A percentile compares a stretch with the other conserved stretches of the same genome.
Evolutionary conservation across 2,797 vertebrate species (phyloP).

Genomic region (Hirundo rustica): DNA sequence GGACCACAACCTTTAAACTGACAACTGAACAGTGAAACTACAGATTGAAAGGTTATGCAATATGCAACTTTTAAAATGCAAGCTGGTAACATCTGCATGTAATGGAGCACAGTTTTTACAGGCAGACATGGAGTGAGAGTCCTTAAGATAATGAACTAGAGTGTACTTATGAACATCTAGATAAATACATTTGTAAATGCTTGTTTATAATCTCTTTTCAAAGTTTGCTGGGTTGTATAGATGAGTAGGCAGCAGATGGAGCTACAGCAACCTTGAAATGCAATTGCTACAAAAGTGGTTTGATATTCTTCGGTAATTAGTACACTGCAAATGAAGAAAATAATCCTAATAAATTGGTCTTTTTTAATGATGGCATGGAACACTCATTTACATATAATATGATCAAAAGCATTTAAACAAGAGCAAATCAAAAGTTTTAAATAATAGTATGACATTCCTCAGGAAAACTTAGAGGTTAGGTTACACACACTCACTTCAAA

Average conservation of each 20-base stretch:
- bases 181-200: background rate
- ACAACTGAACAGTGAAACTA: background rate
- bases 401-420: background rate
- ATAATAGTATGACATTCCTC: background rate
- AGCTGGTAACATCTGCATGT: background rate
- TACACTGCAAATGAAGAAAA: background rate
- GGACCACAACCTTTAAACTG: background rate
- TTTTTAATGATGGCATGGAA: background rate
- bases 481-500: background rate
- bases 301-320: background rate
- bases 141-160: background rate
- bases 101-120: background rate
- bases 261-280: background rate
- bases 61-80: background rate
- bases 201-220: background rate
- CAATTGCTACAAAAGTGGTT: background rate
- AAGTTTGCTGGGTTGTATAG: background rate
- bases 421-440: background rate
- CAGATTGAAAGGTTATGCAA: background rate
- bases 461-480: background rate
- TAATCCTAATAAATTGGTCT: background rate
- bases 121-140: background rate
- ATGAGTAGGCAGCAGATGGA: slow-evolving; percentile 9
- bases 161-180: background rate
- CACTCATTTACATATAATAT: background rate